Percentiles rank a stretch among this genome's conserved stretches.
Evolutionary conservation across 2,888 invertebrate genomes (phyloP).

Genomic region (Diarsia brunnea): DNA sequence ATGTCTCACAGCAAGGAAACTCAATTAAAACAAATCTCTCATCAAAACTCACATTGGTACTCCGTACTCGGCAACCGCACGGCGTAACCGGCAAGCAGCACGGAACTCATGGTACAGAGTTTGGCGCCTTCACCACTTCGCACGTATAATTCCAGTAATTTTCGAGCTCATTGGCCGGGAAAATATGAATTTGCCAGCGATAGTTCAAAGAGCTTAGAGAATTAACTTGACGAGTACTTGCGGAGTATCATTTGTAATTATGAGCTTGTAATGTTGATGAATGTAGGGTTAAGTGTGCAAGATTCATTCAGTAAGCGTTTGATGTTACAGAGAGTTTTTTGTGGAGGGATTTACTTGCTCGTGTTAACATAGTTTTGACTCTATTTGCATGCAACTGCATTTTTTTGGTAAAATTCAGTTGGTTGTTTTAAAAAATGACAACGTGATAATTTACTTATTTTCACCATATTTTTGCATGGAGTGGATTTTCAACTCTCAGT

Average conservation of each 20-base stretch:
- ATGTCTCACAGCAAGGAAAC: slow-evolving; percentile 30
- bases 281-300: slow-evolving; percentile 7
- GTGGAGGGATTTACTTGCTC: neutral
- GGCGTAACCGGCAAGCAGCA: neutral
- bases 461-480: too few relatives aligned
- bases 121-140: slow-evolving; percentile 65
- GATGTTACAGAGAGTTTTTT: neutral
- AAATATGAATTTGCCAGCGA: slow-evolving; percentile 81
- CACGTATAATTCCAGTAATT: slow-evolving; percentile 82
- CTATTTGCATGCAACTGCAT: neutral
- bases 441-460: neutral
- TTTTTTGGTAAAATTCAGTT: neutral
- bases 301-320: slow-evolving; percentile 5
- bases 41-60: slow-evolving; percentile 28
- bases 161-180: slow-evolving; percentile 82
- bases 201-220: slow-evolving; percentile 82
- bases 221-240: slow-evolving; percentile 73
- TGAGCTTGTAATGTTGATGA: slow-evolving; percentile 27
- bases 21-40: slow-evolving; percentile 53
- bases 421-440: neutral
- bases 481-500: neutral
- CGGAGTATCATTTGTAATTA: slow-evolving; percentile 61
- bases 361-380: neutral
- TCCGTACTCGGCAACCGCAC: too few relatives aligned
- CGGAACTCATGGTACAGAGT: neutral